These are phyloP conservation scores for Caenorhabditis remanei DNA, from an alignment of 1,140 invertebrate genomes.

Conservation along the genomic window DNA sequence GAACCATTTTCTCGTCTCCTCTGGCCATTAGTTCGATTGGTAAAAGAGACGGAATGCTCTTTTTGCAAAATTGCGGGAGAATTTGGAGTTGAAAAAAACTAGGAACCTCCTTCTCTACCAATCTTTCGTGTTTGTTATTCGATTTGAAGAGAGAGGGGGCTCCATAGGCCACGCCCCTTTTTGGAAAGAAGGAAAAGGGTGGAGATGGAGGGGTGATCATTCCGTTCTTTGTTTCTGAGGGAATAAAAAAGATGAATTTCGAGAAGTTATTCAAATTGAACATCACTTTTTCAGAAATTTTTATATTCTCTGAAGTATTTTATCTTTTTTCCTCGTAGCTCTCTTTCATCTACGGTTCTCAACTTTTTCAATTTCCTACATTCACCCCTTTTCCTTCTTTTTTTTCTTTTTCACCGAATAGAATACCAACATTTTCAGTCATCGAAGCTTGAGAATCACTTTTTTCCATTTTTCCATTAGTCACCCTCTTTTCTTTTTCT, in stretches of 20 bases:
- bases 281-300: too few species aligned
- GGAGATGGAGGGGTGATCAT: too few species aligned
- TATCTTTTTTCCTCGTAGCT: not conserved
- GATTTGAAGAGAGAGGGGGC: not conserved
- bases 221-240: too few species aligned
- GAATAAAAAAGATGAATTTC: too few species aligned
- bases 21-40: conserved; percentile 1
- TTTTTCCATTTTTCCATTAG: not conserved
- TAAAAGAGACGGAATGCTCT: not conserved
- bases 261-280: too few species aligned
- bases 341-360: not conserved
- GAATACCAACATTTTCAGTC: not conserved
- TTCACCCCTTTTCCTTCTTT: not conserved
- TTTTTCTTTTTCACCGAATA: not conserved
- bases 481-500: not conserved
- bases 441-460: not conserved
- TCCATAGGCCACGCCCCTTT: not conserved
- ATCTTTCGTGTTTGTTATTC: conserved; percentile 1
- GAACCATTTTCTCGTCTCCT: not conserved
- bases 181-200: not conserved
- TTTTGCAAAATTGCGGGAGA: not conserved
- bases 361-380: conserved; percentile 9
- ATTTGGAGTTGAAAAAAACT: too few species aligned
- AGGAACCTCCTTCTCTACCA: not conserved
- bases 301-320: too few species aligned